phyloP scores from a whole-genome alignment of 1,140 invertebrate genomes.

The Anoplolepis gracilipes region DNA sequence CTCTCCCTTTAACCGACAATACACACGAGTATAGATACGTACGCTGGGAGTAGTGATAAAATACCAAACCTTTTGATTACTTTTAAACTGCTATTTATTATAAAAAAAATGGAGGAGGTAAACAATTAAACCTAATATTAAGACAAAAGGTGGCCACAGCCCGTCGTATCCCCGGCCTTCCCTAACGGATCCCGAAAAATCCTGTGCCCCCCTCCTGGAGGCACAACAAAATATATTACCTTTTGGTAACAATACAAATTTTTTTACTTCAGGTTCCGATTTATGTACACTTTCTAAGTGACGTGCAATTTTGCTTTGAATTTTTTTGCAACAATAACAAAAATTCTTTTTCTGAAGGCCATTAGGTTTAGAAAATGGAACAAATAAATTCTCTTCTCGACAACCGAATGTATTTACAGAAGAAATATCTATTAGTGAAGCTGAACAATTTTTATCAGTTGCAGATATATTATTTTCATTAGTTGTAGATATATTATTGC shows the following conservation, averaged over 20 bases:
- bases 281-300: slow-evolving; percentile 17
- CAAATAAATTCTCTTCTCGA: background rate
- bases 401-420: background rate
- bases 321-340: slow-evolving; percentile 8
- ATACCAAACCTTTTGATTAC: too few species aligned
- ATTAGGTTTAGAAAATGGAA: background rate
- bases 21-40: too few species aligned
- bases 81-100: too few species aligned
- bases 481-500: background rate
- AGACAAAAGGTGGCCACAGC: too few species aligned
- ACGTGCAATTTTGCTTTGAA: slow-evolving; percentile 3
- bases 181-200: too few species aligned
- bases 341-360: slow-evolving; percentile 11
- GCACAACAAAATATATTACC: background rate
- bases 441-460: slow-evolving; percentile 1
- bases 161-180: too few species aligned
- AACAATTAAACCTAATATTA: too few species aligned
- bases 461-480: background rate
- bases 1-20: too few species aligned
- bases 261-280: background rate
- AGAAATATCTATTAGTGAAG: slow-evolving; percentile 2
- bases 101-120: too few species aligned
- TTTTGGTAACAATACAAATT: slow-evolving; percentile 7
- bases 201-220: too few species aligned
- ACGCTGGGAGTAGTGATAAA: too few species aligned